Evolutionary conservation across 2,888 invertebrate genomes (phyloP).

Genomic region (Napeogenes sylphis): DNA sequence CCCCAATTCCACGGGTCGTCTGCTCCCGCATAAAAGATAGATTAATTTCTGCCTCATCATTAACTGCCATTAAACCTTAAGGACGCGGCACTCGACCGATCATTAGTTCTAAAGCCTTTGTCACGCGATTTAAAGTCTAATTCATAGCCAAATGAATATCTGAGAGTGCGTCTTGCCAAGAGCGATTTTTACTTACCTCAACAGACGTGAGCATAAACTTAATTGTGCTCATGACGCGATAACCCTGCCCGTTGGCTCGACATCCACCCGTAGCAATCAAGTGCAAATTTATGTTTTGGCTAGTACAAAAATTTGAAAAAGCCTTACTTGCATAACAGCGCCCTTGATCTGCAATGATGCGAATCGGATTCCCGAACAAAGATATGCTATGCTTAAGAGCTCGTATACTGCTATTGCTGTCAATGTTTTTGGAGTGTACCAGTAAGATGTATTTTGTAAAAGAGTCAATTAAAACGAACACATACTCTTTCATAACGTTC

Average conservation of each 20-base stretch:
- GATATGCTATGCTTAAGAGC: conserved; percentile 7
- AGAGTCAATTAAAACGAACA: too few species aligned
- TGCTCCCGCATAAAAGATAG: too few species aligned
- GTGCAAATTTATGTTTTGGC: conserved; percentile 19
- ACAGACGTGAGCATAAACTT: neutral
- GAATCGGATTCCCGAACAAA: conserved; percentile 26
- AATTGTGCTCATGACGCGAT: neutral
- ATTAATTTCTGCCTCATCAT: too few species aligned
- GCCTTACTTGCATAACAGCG: conserved; percentile 23
- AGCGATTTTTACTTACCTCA: neutral
- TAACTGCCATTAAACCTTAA: too few species aligned
- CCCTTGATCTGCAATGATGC: neutral
- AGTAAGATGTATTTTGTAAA: neutral
- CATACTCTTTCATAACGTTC: too few species aligned
- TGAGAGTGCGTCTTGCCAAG: too few species aligned
- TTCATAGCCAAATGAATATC: too few species aligned
- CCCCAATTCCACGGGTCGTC: too few species aligned
- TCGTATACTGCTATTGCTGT: conserved; percentile 17
- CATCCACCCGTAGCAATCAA: too few species aligned
- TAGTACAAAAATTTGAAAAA: conserved; percentile 20
- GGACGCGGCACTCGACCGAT: too few species aligned
- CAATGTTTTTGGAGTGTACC: conserved; percentile 21
- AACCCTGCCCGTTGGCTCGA: neutral
- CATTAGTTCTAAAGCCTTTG: too few species aligned
- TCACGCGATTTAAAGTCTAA: too few species aligned